Evolutionary conservation across 1,140 invertebrate species (phyloP), one percentile per base, ranked within the genome.

Genomic region (Neodiprion pinetum): DNA sequence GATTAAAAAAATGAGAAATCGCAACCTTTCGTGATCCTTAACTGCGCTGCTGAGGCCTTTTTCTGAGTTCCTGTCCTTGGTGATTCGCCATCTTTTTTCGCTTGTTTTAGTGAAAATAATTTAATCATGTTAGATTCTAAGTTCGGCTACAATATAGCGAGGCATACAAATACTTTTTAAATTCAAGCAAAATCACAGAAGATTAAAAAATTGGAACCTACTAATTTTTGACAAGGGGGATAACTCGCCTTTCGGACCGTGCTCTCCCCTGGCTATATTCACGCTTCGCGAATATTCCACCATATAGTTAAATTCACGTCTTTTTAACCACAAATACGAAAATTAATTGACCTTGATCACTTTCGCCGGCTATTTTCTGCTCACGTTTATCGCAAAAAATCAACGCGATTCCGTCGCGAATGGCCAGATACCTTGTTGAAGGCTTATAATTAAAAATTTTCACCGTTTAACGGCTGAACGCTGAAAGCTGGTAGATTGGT

Each of bases 31-130:
- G 96, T 97, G 83, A 99, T 98, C 88, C 97, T 93, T 81, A 99
- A 90, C 88, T 99, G 97, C 74, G 97, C 97, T 80, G 97, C 97
- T 74, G 97, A 98, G 72, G 97, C 94, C 88, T 96, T 96, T 87
- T 97, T 97, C 88, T 96, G 95, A 86, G 92, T 92, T 76, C 93
- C 93, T 85, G 91, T 90, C 86, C 92, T 92, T 73, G 93, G 92
- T 83, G 94, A 92, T 88, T 97, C 95, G 79, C 96, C 97, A 92
- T 98, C 96, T 91, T 98, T 98, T 91, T 98, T 97, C 89, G 98
- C 96, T 91, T 98, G 96, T 91, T 98, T 99, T 83, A 98, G 90
- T 72, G 97, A 97, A 92, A 98, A 99, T 90, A 99, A 92, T 93
- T 98, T 98, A 88, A 99, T 98, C 97, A 99, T 98, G 83, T 86